Evolutionary conservation across 2,113 vertebrate species (phyloP).

Genomic region (Channa argus): DNA sequence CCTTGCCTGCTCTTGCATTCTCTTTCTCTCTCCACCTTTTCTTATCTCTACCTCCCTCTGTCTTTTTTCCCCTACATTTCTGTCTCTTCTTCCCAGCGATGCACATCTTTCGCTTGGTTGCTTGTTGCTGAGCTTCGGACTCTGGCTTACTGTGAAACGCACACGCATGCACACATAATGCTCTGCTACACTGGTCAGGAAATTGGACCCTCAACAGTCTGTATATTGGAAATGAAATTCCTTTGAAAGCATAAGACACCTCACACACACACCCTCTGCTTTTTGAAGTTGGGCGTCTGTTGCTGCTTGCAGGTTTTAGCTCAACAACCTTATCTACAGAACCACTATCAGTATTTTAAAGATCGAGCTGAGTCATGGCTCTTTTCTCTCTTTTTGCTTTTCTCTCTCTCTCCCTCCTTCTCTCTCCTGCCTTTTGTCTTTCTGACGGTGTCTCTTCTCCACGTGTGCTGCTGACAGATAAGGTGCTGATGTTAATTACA

Average conservation of each 20-base stretch:
- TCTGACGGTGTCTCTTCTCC: slow-evolving; percentile 41
- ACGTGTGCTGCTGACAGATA: slow-evolving; percentile 57
- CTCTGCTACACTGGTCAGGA: slow-evolving; percentile 54
- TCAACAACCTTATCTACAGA: slow-evolving; percentile 41
- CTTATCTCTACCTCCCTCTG: neutral
- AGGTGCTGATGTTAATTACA: slow-evolving; percentile 63
- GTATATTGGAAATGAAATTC: slow-evolving; percentile 67
- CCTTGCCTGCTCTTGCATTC: slow-evolving; percentile 3
- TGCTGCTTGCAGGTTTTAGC: slow-evolving; percentile 40
- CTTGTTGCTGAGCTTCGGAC: slow-evolving; percentile 43
- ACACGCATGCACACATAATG: slow-evolving; percentile 16
- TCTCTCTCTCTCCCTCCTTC: slow-evolving; percentile 10
- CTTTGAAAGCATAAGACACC: slow-evolving; percentile 40
- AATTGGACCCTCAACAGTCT: slow-evolving; percentile 69
- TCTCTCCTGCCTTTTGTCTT: slow-evolving; percentile 26
- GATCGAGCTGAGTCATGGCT: slow-evolving; percentile 23
- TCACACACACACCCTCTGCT: neutral
- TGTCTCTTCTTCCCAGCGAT: slow-evolving; percentile 23
- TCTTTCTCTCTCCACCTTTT: neutral
- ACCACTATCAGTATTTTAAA: slow-evolving; percentile 50
- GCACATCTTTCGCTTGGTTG: slow-evolving; percentile 56
- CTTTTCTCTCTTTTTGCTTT: neutral
- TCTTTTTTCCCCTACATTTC: slow-evolving; percentile 15
- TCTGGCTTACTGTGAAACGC: neutral
- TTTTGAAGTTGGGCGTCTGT: slow-evolving; percentile 41